Conservation (phyloP, 2,888 invertebrate species). For the Phalangium opilio region DNA sequence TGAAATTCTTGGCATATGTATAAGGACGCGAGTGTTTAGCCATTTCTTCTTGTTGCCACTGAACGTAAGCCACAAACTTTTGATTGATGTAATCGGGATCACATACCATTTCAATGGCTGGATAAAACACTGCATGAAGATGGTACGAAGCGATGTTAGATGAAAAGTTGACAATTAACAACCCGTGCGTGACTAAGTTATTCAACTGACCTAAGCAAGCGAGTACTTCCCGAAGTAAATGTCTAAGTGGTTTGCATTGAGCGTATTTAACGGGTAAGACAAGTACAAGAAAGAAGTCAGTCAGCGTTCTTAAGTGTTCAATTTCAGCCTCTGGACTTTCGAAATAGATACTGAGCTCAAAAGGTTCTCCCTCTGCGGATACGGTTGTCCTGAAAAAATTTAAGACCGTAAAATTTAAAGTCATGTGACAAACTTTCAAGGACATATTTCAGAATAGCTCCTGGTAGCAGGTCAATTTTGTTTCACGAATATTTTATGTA, state of each 20-base stretch:
- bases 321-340: conserved; percentile 55
- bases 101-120: conserved; percentile 64
- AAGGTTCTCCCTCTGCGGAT: not conserved
- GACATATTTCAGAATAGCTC: no score
- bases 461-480: no score
- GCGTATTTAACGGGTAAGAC: conserved; percentile 67
- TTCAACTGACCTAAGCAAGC: conserved; percentile 61
- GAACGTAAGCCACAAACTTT: conserved; percentile 64
- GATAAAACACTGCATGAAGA: conserved; percentile 51
- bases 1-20: conserved; percentile 74
- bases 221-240: conserved; percentile 64
- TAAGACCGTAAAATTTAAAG: no score
- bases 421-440: no score
- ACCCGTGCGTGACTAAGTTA: no score
- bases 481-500: no score
- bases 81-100: conserved; percentile 84
- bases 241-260: conserved; percentile 51
- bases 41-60: conserved; percentile 58
- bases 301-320: conserved; percentile 62
- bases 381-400: no score
- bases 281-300: conserved; percentile 64
- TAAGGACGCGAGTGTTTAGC: conserved; percentile 54
- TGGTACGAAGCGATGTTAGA: not conserved
- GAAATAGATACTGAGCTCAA: conserved; percentile 40
- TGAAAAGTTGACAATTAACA: no score